Evolutionary conservation across 1,140 invertebrate genomes (phyloP).

Genomic region (Gerris buenoi): DNA sequence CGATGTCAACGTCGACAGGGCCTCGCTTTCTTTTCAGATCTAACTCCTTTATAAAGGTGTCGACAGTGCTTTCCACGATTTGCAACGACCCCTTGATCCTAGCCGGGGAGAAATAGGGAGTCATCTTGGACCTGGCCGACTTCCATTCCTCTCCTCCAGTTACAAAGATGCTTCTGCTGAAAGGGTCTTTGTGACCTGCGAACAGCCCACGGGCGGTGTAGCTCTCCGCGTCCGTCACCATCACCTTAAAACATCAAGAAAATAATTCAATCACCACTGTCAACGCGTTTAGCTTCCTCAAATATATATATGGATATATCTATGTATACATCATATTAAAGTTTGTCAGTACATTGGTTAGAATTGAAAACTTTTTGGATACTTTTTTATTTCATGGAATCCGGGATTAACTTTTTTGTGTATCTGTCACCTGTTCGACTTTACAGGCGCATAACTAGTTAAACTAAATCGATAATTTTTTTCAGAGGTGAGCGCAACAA

Average conservation of each 20-base stretch:
- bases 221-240: not conserved
- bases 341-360: not conserved
- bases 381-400: not conserved
- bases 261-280: not conserved
- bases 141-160: not conserved
- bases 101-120: not conserved
- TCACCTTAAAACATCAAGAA: not conserved
- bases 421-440: not conserved
- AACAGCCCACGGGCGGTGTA: not conserved
- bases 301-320: not conserved
- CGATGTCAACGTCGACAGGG: not conserved
- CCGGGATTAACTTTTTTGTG: not conserved
- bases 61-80: not conserved
- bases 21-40: not conserved
- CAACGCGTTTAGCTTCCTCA: not conserved
- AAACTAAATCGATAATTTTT: too few species aligned
- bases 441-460: too few species aligned
- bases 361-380: not conserved
- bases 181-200: not conserved
- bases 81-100: not conserved
- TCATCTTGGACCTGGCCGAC: not conserved
- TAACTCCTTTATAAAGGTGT: not conserved
- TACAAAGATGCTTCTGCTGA: not conserved
- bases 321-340: not conserved
- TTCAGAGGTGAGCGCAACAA: too few species aligned